A percentile compares a stretch with the other conserved stretches of the same genome.
Conservation (phyloP, 2,888 invertebrate species). For the Sarcophaga subvicina region DNA sequence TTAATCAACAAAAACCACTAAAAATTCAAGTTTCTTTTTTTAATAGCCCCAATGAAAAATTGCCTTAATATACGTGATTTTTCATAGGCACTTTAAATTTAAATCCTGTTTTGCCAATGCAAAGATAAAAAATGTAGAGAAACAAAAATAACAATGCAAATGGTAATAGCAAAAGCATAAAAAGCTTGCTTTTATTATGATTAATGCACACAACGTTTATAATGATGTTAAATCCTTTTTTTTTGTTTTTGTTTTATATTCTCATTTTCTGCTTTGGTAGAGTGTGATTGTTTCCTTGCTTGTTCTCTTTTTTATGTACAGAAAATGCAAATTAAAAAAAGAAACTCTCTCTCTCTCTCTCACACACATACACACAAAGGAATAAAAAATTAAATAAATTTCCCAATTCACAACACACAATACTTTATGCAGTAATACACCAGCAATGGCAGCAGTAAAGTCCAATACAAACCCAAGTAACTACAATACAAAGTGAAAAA, state of each 20-base stretch:
- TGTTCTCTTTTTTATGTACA: constrained; percentile 34
- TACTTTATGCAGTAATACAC: constrained; percentile 43
- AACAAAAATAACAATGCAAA: constrained; percentile 37
- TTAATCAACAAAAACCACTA: no score
- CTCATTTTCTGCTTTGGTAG: neutral
- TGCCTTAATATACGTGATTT: no score
- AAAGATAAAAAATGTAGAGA: constrained; percentile 72
- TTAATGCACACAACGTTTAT: constrained; percentile 61
- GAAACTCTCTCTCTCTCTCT: constrained; percentile 4
- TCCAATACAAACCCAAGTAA: neutral
- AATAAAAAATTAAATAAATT: constrained; percentile 47
- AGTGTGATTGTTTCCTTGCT: no score
- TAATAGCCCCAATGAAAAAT: no score
- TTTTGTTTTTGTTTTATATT: constrained; percentile 23
- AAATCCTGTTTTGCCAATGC: constrained; percentile 3
- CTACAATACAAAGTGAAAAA: constrained; percentile 49
- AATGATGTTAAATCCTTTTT: constrained; percentile 59
- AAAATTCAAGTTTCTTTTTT: no score
- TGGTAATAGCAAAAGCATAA: constrained; percentile 29
- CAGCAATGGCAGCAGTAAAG: neutral
- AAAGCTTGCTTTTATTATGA: constrained; percentile 56
- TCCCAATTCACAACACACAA: constrained; percentile 22
- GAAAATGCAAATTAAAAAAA: constrained; percentile 2
- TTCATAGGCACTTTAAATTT: no score
- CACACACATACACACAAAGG: neutral